Evolutionary conservation across 1,140 invertebrate genomes (phyloP), one percentile per base, ranked within the genome.

Genomic region (Ectropis grisescens): DNA sequence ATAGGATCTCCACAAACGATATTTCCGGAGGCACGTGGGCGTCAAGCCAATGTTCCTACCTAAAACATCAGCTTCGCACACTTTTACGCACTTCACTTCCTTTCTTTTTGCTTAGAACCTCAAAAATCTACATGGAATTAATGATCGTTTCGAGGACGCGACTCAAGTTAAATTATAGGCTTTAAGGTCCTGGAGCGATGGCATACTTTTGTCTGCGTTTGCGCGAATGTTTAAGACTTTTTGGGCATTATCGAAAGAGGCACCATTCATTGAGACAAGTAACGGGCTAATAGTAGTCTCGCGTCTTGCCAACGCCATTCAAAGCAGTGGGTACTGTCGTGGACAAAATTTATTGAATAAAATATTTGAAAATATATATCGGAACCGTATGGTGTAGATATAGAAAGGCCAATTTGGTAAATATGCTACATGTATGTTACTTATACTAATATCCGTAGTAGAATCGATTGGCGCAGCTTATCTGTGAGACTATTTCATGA

Each of bases 231-330:
- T 48, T 45, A 49, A 58, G 44, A 40, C 46, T 47, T 54, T 56
- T 58, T 57, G 47, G 42, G 48, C 41, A 47, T 53, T 56, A 57
- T 53, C 31, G 28, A 41, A 53, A 57, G 66, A 55, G 50, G 52
- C 49, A 66, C 57, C 67, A 71, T 71, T 74, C 72, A 78, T 74
- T 78, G 55, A 78, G 58, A 66, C 55, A 64, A 74, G 58, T 78
- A 78, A 78, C 69, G 72, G 68, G 65, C 61, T 69, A 69, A 70
- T 74, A 74, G 58, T 70, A 74, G 67, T 70, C 67, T 70, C 52
- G 52, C 37, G 49, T 60, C 58, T 59, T 52, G 56, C 50, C 58
- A 52, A 53, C 60, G 61, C 69, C 72, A 71, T 74, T 78, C 69
- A 71, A 71, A 38, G 59, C 47, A 43, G 13, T 24, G 13, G 23